These are phyloP conservation scores for Ditylenchus dipsaci DNA, from an alignment of 1,140 invertebrate genomes.

Conservation along the genomic window DNA sequence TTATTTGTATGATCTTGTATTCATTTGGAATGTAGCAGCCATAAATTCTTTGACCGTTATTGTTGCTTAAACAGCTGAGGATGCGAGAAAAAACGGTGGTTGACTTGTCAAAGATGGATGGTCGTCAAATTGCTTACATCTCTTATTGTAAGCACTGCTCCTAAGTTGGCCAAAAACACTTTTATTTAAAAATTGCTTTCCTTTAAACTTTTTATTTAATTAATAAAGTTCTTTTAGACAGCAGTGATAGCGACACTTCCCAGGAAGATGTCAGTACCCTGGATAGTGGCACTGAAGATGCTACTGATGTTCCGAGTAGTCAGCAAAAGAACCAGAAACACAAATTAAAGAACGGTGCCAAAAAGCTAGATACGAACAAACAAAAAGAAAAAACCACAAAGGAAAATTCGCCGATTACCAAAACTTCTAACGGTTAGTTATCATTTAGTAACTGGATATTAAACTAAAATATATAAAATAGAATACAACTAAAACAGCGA, in stretches of 20 bases:
- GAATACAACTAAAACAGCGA: too few relatives aligned
- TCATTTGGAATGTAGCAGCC: neutral
- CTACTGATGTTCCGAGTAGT: neutral
- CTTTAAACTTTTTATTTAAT: too few relatives aligned
- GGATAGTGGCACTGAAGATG: slow-evolving; percentile 2
- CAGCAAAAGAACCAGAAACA: neutral
- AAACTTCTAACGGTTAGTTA: too few relatives aligned
- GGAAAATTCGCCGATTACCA: too few relatives aligned
- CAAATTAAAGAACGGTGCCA: neutral
- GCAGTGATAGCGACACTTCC: neutral
- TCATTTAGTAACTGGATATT: too few relatives aligned
- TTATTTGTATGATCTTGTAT: neutral
- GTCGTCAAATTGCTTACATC: slow-evolving; percentile 39
- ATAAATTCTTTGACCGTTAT: neutral
- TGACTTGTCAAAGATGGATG: slow-evolving; percentile 28
- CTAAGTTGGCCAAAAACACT: neutral
- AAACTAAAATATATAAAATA: too few relatives aligned
- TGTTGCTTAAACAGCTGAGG: neutral
- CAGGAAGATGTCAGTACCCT: neutral
- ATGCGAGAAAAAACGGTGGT: slow-evolving; percentile 46
- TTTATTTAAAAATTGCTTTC: neutral
- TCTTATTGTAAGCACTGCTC: slow-evolving; percentile 36
- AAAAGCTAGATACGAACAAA: neutral
- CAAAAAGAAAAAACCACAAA: neutral
- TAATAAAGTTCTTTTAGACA: neutral